phyloP scores from a whole-genome alignment of 1,140 invertebrate species.

The Orius laevigatus region DNA sequence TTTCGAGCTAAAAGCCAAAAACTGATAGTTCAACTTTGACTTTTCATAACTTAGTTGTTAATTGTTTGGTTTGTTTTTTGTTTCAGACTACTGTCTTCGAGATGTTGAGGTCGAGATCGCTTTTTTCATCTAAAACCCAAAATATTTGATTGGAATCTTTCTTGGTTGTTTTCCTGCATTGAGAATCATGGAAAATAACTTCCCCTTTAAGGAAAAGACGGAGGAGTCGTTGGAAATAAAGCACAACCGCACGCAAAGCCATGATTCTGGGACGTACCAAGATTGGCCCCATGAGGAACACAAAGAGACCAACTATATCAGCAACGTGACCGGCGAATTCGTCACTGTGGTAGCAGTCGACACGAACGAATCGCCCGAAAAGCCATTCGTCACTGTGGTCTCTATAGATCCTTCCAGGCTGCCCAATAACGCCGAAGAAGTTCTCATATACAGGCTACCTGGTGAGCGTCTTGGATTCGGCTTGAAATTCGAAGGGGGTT shows the following conservation, averaged over 20 bases:
- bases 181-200: no score
- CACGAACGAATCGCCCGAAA: conserved; percentile 25
- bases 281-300: conserved; percentile 22
- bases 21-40: no score
- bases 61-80: no score
- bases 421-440: conserved; percentile 39
- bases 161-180: no score
- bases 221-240: conserved; percentile 17
- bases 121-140: no score
- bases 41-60: no score
- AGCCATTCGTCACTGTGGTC: conserved; percentile 31
- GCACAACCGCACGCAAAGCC: conserved; percentile 22
- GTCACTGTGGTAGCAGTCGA: conserved; percentile 54
- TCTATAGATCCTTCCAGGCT: conserved; percentile 25
- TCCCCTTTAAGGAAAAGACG: background rate
- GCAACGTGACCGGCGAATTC: conserved; percentile 32
- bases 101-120: no score
- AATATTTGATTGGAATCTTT: no score
- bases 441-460: conserved; percentile 64
- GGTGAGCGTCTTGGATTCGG: conserved; percentile 81
- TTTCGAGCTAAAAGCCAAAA: no score
- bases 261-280: conserved; percentile 24
- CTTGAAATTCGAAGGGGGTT: conserved; percentile 79
- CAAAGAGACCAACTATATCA: conserved; percentile 12
- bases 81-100: no score